Evolutionary conservation across 2,888 invertebrate species (phyloP).

Genomic region (Orgyia antiqua): DNA sequence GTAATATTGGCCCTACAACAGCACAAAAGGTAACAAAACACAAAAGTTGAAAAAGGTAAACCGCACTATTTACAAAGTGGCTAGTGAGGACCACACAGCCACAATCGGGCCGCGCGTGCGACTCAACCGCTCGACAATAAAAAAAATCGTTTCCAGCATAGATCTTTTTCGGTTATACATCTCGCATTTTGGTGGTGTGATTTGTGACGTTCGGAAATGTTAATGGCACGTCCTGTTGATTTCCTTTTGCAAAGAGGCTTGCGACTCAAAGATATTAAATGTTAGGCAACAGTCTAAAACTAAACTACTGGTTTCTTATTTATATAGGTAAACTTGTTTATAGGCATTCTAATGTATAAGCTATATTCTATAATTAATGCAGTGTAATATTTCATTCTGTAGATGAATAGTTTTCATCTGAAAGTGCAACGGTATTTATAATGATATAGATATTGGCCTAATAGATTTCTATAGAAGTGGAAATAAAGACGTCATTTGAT

Average conservation of each 20-base stretch:
- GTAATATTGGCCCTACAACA: constrained; percentile 78
- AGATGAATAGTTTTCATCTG: too few relatives aligned
- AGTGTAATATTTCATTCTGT: too few relatives aligned
- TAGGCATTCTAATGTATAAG: too few relatives aligned
- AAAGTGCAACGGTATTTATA: too few relatives aligned
- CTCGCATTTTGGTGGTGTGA: constrained; percentile 76
- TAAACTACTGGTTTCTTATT: too few relatives aligned
- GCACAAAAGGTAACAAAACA: constrained; percentile 79
- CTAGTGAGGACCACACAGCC: constrained; percentile 77
- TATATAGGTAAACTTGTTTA: too few relatives aligned
- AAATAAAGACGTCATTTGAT: too few relatives aligned
- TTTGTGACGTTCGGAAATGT: constrained; percentile 76
- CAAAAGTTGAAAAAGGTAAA: constrained; percentile 79
- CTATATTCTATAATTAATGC: too few relatives aligned
- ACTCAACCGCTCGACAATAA: constrained; percentile 61
- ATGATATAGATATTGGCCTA: too few relatives aligned
- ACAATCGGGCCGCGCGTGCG: constrained; percentile 78
- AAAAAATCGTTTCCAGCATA: constrained; percentile 72
- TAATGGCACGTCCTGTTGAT: constrained; percentile 64
- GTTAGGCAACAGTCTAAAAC: background rate
- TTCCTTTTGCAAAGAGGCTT: constrained; percentile 41
- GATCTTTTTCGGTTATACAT: constrained; percentile 74
- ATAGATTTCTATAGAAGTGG: too few relatives aligned
- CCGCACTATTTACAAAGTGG: constrained; percentile 79
- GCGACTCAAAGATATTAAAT: constrained; percentile 15